Percentiles rank a stretch among this genome's conserved stretches.
These are phyloP conservation scores for Lindbergichthys nudifrons DNA, from an alignment of 2,797 vertebrate genomes.

Conservation along the genomic window DNA sequence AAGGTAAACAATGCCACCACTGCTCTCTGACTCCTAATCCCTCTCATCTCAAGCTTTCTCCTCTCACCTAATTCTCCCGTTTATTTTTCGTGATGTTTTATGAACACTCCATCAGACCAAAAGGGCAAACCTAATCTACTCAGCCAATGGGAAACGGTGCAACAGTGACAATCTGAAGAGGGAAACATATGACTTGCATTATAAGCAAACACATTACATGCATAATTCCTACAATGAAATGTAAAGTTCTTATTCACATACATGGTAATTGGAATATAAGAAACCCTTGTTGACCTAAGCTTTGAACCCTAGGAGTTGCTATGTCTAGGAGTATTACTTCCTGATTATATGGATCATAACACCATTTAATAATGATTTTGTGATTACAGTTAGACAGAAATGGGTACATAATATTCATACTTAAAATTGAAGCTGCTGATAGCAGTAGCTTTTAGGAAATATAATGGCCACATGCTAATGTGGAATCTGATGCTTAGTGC, in stretches of 20 bases:
- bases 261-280: slow-evolving; percentile 18
- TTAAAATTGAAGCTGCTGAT: neutral
- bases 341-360: slow-evolving; percentile 33
- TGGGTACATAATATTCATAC: neutral
- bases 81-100: slow-evolving; percentile 53
- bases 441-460: neutral
- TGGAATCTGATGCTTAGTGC: neutral
- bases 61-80: slow-evolving; percentile 41
- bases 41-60: slow-evolving; percentile 38
- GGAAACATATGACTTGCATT: slow-evolving; percentile 42
- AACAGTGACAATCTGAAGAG: slow-evolving; percentile 43
- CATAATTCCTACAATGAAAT: slow-evolving; percentile 23
- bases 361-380: neutral
- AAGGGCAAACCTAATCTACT: slow-evolving; percentile 55
- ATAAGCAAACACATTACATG: slow-evolving; percentile 35
- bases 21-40: slow-evolving; percentile 61
- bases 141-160: slow-evolving; percentile 15
- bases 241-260: slow-evolving; percentile 22
- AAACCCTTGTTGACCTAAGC: neutral
- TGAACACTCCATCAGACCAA: slow-evolving; percentile 60
- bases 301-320: slow-evolving; percentile 4
- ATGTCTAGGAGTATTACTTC: neutral
- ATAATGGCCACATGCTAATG: neutral
- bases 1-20: slow-evolving; percentile 64
- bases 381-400: slow-evolving; percentile 35